phyloP scores from a whole-genome alignment of 2,113 vertebrate species.

The Catharus fuscescens region DNA sequence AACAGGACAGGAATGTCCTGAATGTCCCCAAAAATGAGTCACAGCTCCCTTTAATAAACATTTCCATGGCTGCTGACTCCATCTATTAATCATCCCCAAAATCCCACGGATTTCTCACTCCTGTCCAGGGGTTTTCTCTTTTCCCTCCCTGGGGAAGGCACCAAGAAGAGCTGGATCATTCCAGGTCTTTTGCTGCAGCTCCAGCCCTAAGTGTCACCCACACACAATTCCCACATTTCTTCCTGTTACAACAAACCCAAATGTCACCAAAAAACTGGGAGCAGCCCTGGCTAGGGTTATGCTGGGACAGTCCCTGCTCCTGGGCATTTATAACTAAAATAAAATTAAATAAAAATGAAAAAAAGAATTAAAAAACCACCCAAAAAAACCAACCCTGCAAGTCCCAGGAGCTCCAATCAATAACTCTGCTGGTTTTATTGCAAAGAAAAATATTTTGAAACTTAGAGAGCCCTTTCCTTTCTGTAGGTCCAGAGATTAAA shows the following conservation, averaged over 20 bases:
- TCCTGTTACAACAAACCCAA: background rate
- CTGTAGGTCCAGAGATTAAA: background rate
- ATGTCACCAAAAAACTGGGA: background rate
- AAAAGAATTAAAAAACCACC: background rate
- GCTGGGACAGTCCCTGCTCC: background rate
- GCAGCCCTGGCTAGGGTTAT: rapidly evolving
- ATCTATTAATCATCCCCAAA: background rate
- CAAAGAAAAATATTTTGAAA: background rate
- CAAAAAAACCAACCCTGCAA: background rate
- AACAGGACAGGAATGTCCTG: background rate
- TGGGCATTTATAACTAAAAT: background rate
- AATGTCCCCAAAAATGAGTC: background rate
- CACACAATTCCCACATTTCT: background rate
- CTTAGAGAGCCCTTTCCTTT: background rate
- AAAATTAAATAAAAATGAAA: background rate
- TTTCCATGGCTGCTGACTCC: background rate
- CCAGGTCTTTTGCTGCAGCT: background rate
- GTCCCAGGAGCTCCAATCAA: background rate
- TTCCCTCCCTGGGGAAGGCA: background rate
- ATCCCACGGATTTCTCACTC: background rate
- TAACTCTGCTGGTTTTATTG: background rate
- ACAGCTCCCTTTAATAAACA: background rate
- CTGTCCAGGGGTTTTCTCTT: background rate
- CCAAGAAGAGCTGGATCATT: background rate
- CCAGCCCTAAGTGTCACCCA: background rate